Conservation (phyloP, 2,888 invertebrate genomes). For the Lycaena phlaeas region DNA sequence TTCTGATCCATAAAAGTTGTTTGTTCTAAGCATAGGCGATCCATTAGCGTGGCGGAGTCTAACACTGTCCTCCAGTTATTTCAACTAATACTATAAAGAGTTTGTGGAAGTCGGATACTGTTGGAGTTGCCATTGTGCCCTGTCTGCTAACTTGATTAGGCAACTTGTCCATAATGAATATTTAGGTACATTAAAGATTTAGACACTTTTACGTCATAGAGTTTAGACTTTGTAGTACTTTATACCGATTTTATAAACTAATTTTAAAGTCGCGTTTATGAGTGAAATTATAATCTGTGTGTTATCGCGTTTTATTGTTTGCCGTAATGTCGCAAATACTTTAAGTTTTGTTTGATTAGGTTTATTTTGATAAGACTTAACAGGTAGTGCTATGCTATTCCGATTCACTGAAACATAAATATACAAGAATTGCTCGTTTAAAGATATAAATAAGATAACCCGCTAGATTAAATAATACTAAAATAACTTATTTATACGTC, state of each 20-base stretch:
- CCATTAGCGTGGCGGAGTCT: conserved; percentile 59
- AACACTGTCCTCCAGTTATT: conserved; percentile 56
- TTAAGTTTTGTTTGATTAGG: no score
- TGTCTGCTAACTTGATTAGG: conserved; percentile 46
- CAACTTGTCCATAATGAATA: conserved; percentile 8
- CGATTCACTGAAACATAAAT: no score
- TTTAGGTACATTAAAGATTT: neutral
- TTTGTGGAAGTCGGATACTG: conserved; percentile 35
- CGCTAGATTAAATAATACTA: no score
- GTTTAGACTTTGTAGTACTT: no score
- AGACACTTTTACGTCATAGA: no score
- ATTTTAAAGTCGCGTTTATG: neutral
- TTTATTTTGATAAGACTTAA: no score
- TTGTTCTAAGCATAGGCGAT: conserved; percentile 59
- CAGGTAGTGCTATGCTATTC: no score
- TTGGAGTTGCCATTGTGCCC: conserved; percentile 50
- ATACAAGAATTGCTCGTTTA: no score
- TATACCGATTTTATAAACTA: no score
- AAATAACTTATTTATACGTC: conserved; percentile 11
- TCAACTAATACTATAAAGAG: conserved; percentile 66
- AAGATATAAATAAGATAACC: no score
- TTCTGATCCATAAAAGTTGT: conserved; percentile 62
- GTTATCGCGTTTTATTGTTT: no score
- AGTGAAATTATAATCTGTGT: neutral
- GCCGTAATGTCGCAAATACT: no score